Conservation (phyloP, 2,113 vertebrate species). For the Geococcyx californianus region DNA sequence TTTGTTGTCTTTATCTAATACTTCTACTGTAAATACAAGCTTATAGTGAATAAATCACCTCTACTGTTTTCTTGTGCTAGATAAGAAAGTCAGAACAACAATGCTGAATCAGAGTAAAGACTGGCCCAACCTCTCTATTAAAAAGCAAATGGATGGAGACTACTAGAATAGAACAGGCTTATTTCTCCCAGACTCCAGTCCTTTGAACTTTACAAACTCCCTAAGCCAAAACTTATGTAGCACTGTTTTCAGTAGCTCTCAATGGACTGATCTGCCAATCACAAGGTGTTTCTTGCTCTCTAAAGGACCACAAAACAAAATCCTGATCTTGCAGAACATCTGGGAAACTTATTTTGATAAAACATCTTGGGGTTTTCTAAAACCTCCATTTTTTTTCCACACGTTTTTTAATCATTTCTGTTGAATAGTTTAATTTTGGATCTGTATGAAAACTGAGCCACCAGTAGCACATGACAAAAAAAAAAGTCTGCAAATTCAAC, state of each 20-base stretch:
- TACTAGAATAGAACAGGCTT: background rate
- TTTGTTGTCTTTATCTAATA: background rate
- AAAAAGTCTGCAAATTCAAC: background rate
- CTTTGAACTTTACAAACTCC: background rate
- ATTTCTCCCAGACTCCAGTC: background rate
- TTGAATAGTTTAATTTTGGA: background rate
- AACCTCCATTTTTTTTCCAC: background rate
- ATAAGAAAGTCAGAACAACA: background rate
- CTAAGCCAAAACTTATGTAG: background rate
- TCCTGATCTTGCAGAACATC: background rate
- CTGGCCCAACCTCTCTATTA: fast-evolving
- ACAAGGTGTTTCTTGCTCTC: background rate
- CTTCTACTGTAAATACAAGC: background rate
- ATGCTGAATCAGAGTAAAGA: background rate
- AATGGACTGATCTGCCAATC: background rate
- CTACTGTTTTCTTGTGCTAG: background rate
- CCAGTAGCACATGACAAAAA: background rate
- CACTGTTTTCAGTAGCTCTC: background rate
- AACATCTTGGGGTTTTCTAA: background rate
- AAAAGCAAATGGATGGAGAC: background rate
- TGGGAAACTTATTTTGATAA: background rate
- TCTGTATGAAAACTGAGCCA: background rate
- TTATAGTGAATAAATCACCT: background rate
- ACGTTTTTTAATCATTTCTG: background rate
- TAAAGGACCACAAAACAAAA: background rate